Evolutionary conservation across 1,140 invertebrate genomes (phyloP).

Genomic region (Nautilus pompilius): DNA sequence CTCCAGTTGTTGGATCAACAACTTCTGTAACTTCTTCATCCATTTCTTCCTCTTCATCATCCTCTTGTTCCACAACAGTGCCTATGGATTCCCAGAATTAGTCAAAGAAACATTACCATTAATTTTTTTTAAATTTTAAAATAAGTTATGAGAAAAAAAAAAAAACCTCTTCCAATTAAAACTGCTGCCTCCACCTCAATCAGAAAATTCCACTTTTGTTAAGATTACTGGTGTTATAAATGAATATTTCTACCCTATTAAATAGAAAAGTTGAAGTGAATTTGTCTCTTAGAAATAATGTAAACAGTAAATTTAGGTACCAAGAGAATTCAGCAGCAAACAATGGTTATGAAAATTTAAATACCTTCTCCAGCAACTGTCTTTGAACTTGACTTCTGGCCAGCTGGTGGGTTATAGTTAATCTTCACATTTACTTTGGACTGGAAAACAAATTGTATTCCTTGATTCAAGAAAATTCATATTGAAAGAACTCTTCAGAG

Average conservation of each 20-base stretch:
- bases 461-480: not conserved
- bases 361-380: too few relatives aligned
- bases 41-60: constrained; percentile 27
- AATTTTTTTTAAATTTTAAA: not conserved
- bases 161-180: not conserved
- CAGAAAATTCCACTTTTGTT: too few relatives aligned
- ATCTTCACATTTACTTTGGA: constrained; percentile 33
- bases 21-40: constrained; percentile 25
- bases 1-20: constrained; percentile 28
- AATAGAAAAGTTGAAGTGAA: too few relatives aligned
- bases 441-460: constrained; percentile 17
- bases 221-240: too few relatives aligned
- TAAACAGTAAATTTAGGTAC: too few relatives aligned
- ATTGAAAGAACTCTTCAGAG: not conserved
- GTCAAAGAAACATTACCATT: not conserved
- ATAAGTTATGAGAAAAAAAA: not conserved
- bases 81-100: not conserved
- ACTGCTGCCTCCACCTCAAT: too few relatives aligned
- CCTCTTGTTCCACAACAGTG: constrained; percentile 11
- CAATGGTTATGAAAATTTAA: too few relatives aligned
- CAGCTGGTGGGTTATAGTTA: constrained; percentile 27
- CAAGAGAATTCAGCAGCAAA: too few relatives aligned
- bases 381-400: too few relatives aligned
- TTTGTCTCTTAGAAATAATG: too few relatives aligned
- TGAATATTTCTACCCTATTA: too few relatives aligned